A percentile compares a stretch with the other conserved stretches of the same genome.
These are phyloP conservation scores for Sitobion miscanthi DNA, from an alignment of 1,140 invertebrate genomes.

Conservation along the genomic window DNA sequence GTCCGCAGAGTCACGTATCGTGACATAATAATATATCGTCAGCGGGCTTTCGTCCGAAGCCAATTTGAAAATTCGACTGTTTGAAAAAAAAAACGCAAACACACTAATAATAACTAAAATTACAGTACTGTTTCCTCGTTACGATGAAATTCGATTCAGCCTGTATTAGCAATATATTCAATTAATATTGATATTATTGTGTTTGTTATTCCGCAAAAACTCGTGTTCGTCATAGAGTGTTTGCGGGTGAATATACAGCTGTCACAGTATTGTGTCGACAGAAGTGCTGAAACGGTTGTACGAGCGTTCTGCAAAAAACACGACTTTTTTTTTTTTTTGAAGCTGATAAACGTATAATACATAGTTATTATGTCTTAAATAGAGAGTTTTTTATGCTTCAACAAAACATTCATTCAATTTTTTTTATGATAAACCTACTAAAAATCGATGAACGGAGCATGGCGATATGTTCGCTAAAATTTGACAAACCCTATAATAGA, in stretches of 20 bases:
- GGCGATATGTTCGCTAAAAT: too few species aligned
- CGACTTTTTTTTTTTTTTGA: background rate
- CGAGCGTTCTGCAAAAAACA: background rate
- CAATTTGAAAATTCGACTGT: background rate
- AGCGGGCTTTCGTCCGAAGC: too few species aligned
- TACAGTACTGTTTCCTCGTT: background rate
- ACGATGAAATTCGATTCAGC: background rate
- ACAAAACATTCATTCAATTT: background rate
- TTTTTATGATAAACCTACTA: background rate
- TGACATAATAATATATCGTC: too few species aligned
- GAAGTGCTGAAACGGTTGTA: background rate
- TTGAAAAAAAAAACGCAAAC: background rate
- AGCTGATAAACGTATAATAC: background rate
- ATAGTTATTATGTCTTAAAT: background rate
- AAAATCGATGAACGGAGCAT: background rate
- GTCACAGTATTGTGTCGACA: background rate
- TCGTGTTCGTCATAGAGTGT: background rate
- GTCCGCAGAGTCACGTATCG: background rate
- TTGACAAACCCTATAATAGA: too few species aligned
- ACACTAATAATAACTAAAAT: background rate
- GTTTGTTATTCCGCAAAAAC: background rate
- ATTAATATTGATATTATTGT: background rate
- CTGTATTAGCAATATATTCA: background rate
- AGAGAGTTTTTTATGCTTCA: background rate
- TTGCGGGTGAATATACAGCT: background rate